Conservation (phyloP, 2,888 invertebrate species). For the Electrophaes corylata region DNA sequence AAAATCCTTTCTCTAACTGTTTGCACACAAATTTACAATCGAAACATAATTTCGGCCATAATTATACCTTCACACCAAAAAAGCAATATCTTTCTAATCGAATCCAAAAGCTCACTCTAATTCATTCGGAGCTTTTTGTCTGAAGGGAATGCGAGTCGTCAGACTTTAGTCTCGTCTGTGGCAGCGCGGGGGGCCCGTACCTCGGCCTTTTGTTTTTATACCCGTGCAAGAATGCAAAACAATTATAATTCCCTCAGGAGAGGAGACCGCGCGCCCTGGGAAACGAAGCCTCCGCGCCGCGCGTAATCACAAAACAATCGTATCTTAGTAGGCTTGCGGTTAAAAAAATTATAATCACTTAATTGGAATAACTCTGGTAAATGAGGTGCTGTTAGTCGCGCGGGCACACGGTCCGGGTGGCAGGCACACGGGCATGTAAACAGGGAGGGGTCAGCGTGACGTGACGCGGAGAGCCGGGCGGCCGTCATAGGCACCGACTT, state of each 20-base stretch:
- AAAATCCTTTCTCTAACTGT: conserved; percentile 16
- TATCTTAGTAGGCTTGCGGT: conserved; percentile 72
- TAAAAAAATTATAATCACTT: conserved; percentile 60
- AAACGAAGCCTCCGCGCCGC: conserved; percentile 55
- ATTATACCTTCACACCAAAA: conserved; percentile 39
- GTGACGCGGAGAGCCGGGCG: conserved; percentile 48
- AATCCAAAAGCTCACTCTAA: conserved; percentile 62
- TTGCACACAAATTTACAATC: conserved; percentile 30
- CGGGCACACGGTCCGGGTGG: conserved; percentile 40
- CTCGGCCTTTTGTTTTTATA: conserved; percentile 81
- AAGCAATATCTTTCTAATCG: conserved; percentile 43
- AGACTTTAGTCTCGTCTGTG: conserved; percentile 79
- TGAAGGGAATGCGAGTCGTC: conserved; percentile 78
- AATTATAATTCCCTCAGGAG: conserved; percentile 82
- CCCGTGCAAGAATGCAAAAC: conserved; percentile 83
- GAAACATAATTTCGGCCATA: conserved; percentile 37
- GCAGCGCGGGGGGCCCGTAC: conserved; percentile 75
- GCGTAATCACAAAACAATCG: conserved; percentile 68
- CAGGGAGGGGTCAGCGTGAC: conserved; percentile 58
- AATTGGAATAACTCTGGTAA: conserved; percentile 64
- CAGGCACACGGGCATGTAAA: conserved; percentile 50
- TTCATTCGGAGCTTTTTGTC: conserved; percentile 79
- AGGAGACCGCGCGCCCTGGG: conserved; percentile 70
- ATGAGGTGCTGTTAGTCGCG: conserved; percentile 35
- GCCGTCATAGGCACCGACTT: conserved; percentile 68